A percentile compares a stretch with the other conserved stretches of the same genome.
Evolutionary conservation across 2,888 invertebrate genomes (phyloP).

Genomic region (Choristoneura rosaceana): DNA sequence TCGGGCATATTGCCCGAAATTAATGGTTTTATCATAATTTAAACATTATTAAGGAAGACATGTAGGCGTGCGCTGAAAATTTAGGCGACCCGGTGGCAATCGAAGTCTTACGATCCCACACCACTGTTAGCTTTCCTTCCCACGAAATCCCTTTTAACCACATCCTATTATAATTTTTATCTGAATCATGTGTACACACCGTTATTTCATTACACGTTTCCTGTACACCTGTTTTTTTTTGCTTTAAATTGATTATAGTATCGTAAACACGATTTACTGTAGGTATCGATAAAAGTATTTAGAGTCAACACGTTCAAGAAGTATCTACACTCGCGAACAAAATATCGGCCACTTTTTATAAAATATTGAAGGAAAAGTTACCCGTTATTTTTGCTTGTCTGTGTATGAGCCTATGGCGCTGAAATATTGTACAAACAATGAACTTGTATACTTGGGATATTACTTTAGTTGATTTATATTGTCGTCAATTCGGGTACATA

Average conservation of each 20-base stretch:
- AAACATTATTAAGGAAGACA: no score
- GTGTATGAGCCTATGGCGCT: slow-evolving; percentile 23
- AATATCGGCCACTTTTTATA: no score
- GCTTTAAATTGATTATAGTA: slow-evolving; percentile 8
- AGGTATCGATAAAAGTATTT: background rate
- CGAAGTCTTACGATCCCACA: background rate
- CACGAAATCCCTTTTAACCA: background rate
- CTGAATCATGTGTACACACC: slow-evolving; percentile 1
- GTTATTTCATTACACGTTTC: background rate
- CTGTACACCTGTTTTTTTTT: background rate
- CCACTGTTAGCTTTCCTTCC: background rate
- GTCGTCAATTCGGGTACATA: background rate
- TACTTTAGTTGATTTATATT: slow-evolving; percentile 31
- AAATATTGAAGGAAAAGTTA: no score
- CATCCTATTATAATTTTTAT: background rate
- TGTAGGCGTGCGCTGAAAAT: no score
- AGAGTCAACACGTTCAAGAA: slow-evolving; percentile 22
- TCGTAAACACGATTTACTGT: background rate
- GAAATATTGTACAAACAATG: slow-evolving; percentile 40
- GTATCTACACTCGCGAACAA: slow-evolving; percentile 18
- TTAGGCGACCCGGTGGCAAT: no score
- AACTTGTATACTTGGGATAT: slow-evolving; percentile 22
- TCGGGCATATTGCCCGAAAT: no score
- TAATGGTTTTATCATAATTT: no score
- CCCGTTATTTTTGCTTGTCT: no score